Conservation (phyloP, 2,113 vertebrate species). For the Oryctolagus cuniculus region mOryCun1.1 NC_091434.1:36686501-36687000, state of each 20-base stretch:
- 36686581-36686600: slow-evolving; percentile 20
- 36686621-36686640: slow-evolving; percentile 6
- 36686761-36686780: not conserved
- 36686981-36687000: no score
- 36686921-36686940: no score
- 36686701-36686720: slow-evolving; percentile 64
- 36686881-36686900: no score
- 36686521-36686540: slow-evolving; percentile 45
- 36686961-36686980: no score
- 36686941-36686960: no score
- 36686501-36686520: not conserved
- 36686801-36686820: no score
- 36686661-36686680: slow-evolving; percentile 19
- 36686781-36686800: not conserved
- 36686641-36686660: not conserved
- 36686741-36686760: not conserved
- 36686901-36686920: no score
- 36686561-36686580: slow-evolving; percentile 9
- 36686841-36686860: no score
- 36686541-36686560: slow-evolving; percentile 44
- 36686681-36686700: not conserved
- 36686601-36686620: not conserved
- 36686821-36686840: no score
- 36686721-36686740: slow-evolving; percentile 3
- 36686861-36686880: no score